Conservation (phyloP, 2,797 vertebrate species). For the Tapera naevia region DNA sequence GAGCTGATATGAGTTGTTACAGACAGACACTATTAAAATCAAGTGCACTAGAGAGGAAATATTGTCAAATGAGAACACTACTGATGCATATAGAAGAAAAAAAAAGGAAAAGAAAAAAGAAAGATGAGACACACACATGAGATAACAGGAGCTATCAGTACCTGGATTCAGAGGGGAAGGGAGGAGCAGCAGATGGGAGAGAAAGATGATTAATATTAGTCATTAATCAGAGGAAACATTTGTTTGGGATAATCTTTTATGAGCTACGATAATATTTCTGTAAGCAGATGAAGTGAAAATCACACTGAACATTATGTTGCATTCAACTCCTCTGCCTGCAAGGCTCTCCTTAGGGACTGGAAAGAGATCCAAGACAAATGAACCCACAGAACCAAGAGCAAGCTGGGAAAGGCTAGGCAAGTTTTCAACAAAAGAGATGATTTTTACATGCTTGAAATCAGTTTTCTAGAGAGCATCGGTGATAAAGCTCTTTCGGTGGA, state of each 20-base stretch:
- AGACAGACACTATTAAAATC: constrained; percentile 65
- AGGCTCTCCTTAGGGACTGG: not conserved
- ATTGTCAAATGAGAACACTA: constrained; percentile 45
- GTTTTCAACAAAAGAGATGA: not conserved
- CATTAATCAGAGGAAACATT: constrained; percentile 66
- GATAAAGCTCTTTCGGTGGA: not conserved
- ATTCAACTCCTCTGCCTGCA: not conserved
- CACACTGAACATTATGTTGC: constrained; percentile 1
- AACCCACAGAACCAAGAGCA: not conserved
- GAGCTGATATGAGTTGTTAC: constrained; percentile 56
- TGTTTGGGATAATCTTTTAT: constrained; percentile 46
- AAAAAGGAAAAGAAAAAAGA: not conserved
- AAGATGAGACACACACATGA: constrained; percentile 8
- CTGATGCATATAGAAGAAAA: constrained; percentile 17
- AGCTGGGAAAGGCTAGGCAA: not conserved
- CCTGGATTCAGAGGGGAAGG: constrained; percentile 46
- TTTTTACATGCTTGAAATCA: not conserved
- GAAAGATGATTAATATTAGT: constrained; percentile 63
- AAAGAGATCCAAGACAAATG: constrained; percentile 43
- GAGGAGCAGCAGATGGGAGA: constrained; percentile 59
- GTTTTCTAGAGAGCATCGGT: not conserved
- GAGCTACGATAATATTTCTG: constrained; percentile 50
- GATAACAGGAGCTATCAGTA: constrained; percentile 26
- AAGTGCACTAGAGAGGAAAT: constrained; percentile 61
- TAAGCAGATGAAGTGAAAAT: constrained; percentile 46